Conservation (phyloP, 2,888 invertebrate genomes). For the Drosophila monieri region DNA sequence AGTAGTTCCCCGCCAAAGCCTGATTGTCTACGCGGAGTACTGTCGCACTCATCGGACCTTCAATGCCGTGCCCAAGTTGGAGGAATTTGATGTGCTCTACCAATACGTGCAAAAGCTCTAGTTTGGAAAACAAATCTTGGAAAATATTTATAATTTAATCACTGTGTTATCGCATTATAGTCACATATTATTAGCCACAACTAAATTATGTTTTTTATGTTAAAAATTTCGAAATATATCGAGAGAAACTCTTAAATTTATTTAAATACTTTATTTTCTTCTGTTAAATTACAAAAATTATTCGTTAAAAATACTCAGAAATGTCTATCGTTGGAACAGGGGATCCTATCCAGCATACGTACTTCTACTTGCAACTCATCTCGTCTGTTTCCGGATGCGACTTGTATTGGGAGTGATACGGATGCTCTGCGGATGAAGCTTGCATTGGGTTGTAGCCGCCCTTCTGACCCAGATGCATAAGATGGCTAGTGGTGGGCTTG, state of each 20-base stretch:
- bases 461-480: conserved; percentile 53
- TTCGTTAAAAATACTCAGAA: conserved; percentile 60
- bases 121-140: background rate
- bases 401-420: conserved; percentile 51
- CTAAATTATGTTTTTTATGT: background rate
- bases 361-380: conserved; percentile 42
- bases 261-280: conserved; percentile 51
- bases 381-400: conserved; percentile 48
- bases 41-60: conserved; percentile 77
- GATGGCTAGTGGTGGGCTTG: conserved; percentile 59
- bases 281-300: conserved; percentile 56
- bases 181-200: background rate
- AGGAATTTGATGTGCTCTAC: conserved; percentile 73
- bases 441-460: conserved; percentile 75
- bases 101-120: conserved; percentile 73
- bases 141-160: background rate
- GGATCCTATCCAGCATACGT: conserved; percentile 6
- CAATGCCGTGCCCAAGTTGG: conserved; percentile 75
- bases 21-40: conserved; percentile 80
- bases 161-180: background rate
- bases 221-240: background rate
- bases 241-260: conserved; percentile 11
- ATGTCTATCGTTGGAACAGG: conserved; percentile 53
- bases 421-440: conserved; percentile 58
- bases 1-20: conserved; percentile 77